phyloP scores from a whole-genome alignment of 2,113 vertebrate genomes.

The Dromaius novaehollandiae region DNA sequence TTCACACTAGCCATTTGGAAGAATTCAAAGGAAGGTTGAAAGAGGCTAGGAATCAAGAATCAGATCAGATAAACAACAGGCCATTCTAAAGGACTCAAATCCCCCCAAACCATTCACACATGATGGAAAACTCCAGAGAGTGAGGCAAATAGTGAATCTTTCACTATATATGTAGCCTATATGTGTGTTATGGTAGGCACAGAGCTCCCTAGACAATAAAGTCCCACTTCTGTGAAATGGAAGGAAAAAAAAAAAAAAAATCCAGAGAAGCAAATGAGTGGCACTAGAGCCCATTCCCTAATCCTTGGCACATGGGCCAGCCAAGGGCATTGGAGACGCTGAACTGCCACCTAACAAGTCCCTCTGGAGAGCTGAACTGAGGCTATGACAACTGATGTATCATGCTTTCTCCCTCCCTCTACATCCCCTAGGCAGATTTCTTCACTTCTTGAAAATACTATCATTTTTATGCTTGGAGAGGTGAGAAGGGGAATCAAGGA shows the following conservation, averaged over 20 bases:
- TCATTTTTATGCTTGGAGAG: not conserved
- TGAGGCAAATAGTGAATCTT: not conserved
- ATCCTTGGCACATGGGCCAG: not conserved
- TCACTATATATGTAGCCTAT: not conserved
- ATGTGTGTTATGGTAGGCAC: not conserved
- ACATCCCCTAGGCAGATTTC: not conserved
- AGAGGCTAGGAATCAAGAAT: not conserved
- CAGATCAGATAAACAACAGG: not conserved
- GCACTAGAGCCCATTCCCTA: not conserved
- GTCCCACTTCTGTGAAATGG: not conserved
- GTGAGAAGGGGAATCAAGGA: no score
- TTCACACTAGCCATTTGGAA: not conserved
- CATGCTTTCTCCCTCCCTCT: not conserved
- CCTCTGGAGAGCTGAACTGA: not conserved
- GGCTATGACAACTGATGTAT: not conserved
- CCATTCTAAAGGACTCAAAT: no score
- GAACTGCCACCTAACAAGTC: not conserved
- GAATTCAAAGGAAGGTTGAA: not conserved
- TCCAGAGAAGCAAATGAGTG: not conserved
- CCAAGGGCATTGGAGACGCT: not conserved
- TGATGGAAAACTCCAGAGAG: not conserved
- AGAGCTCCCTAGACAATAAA: not conserved
- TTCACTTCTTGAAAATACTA: not conserved
- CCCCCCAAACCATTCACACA: not conserved
- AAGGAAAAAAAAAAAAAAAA: no score